Conservation (phyloP, 2,888 invertebrate species). For the Lypha dubia region DNA sequence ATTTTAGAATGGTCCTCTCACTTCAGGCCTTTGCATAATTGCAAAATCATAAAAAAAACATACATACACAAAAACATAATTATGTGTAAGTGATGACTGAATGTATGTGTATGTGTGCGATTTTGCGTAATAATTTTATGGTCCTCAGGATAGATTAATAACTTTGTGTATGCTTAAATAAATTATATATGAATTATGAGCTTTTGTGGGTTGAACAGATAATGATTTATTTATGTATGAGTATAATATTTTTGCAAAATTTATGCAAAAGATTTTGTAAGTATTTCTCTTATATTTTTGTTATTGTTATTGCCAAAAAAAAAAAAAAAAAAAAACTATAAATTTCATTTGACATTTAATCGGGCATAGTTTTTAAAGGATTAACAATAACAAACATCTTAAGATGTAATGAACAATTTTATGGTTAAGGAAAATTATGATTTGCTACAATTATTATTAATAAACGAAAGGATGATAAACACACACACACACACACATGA, state of each 20-base stretch:
- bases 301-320: neutral
- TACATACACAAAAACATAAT: neutral
- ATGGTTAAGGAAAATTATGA: neutral
- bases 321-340: conserved; percentile 48
- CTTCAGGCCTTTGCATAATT: neutral
- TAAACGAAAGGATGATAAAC: neutral
- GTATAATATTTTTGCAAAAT: conserved; percentile 53
- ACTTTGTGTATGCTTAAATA: conserved; percentile 57
- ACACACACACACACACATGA: neutral
- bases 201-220: conserved; percentile 46
- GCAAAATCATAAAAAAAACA: neutral
- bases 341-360: conserved; percentile 59
- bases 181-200: conserved; percentile 64
- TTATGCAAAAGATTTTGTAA: conserved; percentile 54
- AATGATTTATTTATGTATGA: conserved; percentile 68
- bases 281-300: conserved; percentile 23
- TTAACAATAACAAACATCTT: conserved; percentile 14
- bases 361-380: neutral
- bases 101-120: neutral
- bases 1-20: neutral
- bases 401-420: neutral
- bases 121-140: conserved; percentile 27
- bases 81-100: too few species aligned
- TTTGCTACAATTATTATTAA: neutral
- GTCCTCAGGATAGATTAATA: conserved; percentile 65